A percentile compares a stretch with the other conserved stretches of the same genome.
Conservation (phyloP, 2,113 vertebrate species). For the Cinclus mexicanus region DNA sequence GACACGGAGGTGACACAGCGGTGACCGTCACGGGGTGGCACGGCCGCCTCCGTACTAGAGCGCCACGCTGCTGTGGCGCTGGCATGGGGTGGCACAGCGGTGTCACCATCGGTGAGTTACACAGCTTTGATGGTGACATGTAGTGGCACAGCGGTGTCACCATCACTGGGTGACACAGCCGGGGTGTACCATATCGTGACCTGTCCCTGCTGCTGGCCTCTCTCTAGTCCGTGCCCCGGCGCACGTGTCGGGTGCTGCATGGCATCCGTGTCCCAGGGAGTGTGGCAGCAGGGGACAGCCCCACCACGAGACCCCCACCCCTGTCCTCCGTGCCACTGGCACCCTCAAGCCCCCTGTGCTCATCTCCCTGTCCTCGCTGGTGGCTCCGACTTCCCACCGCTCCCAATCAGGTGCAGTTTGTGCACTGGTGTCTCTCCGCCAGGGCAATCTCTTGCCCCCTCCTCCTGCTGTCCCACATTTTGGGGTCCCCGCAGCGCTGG, state of each 20-base stretch:
- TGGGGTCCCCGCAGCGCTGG: not conserved
- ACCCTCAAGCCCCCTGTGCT: too few species aligned
- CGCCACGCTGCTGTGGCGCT: not conserved
- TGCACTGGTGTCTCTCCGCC: not conserved
- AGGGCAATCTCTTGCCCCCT: not conserved
- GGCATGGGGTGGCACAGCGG: not conserved
- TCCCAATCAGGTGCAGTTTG: fast-evolving
- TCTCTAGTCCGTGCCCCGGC: not conserved
- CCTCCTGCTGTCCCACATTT: not conserved
- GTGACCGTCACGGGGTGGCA: not conserved
- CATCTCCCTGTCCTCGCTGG: not conserved
- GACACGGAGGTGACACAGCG: not conserved
- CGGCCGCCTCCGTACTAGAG: too few species aligned
- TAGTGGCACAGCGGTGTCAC: not conserved
- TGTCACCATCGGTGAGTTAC: not conserved
- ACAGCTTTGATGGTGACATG: not conserved
- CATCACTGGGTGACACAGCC: not conserved
- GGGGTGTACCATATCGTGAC: not conserved
- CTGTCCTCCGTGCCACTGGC: not conserved
- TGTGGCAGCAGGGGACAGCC: not conserved
- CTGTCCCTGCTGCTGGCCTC: not conserved
- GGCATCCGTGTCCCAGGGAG: not conserved
- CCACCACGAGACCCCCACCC: too few species aligned
- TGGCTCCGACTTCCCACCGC: fast-evolving
- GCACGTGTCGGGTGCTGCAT: fast-evolving